These are phyloP conservation scores for Petrosia ficiformis DNA, from an alignment of 37 sponge, comb jelly and placozoan genomes.

Conservation along the genomic window DNA sequence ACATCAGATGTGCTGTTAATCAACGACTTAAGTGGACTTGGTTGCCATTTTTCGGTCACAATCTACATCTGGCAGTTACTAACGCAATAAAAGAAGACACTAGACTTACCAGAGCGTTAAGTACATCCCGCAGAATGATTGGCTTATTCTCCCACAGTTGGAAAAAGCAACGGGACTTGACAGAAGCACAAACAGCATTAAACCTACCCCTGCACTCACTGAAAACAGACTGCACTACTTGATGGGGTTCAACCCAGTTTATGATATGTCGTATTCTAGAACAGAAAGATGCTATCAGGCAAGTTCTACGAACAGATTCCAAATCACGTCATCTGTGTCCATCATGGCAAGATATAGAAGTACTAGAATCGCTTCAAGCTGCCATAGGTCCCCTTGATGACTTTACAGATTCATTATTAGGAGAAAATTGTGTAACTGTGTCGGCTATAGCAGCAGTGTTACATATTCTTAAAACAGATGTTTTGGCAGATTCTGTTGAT, in stretches of 20 bases:
- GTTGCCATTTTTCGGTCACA: constrained; percentile 44
- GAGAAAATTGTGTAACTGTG: constrained; percentile 25
- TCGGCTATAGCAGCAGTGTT: constrained; percentile 27
- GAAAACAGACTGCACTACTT: constrained; percentile 10
- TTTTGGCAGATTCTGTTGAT: constrained; percentile 5
- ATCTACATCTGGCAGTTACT: constrained; percentile 28
- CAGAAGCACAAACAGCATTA: not conserved
- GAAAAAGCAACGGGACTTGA: constrained; percentile 22
- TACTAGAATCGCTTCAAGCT: constrained; percentile 16
- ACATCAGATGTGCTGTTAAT: constrained; percentile 16
- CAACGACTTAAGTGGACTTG: not conserved
- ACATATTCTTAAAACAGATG: constrained; percentile 4
- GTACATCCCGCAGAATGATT: constrained; percentile 5
- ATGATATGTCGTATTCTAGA: constrained; percentile 29
- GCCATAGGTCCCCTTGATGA: constrained; percentile 19
- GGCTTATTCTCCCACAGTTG: constrained; percentile 17
- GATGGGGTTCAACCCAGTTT: constrained; percentile 37
- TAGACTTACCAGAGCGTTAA: constrained; percentile 7
- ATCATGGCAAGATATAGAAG: constrained; percentile 37
- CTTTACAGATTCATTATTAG: constrained; percentile 34
- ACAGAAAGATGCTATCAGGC: constrained; percentile 27
- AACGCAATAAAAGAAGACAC: constrained; percentile 22
- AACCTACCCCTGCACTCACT: constrained; percentile 27
- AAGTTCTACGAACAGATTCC: constrained; percentile 21
- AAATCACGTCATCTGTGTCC: constrained; percentile 27